Conservation (phyloP, 2,888 invertebrate species). For the Sinopyrophorus schimmeli region DNA sequence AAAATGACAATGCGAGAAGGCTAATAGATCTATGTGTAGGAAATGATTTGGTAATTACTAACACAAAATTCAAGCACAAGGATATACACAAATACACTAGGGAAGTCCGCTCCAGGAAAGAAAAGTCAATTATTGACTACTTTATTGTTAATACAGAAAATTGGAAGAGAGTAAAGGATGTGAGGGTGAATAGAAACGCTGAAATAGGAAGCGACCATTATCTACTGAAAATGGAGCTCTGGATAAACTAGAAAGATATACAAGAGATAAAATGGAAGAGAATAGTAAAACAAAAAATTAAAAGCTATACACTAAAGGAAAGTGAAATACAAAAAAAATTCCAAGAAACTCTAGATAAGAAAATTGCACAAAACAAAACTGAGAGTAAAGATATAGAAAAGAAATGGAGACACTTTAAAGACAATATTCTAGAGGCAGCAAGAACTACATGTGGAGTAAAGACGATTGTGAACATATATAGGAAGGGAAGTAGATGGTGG, state of each 20-base stretch:
- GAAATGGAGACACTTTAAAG: constrained; percentile 13
- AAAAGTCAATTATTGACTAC: constrained; percentile 13
- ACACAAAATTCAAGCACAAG: constrained; percentile 12
- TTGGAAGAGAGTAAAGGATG: constrained; percentile 11
- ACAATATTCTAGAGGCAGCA: constrained; percentile 15
- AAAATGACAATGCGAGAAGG: constrained; percentile 10
- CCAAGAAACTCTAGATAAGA: constrained; percentile 10
- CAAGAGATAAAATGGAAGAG: constrained; percentile 12
- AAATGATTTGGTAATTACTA: constrained; percentile 12
- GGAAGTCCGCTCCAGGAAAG: constrained; percentile 11
- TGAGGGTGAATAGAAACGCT: constrained; percentile 11
- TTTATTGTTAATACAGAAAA: constrained; percentile 13
- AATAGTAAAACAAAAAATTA: constrained; percentile 14
- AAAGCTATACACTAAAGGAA: constrained; percentile 10
- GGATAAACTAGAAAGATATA: constrained; percentile 8
- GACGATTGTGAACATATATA: constrained; percentile 5
- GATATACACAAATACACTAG: constrained; percentile 13
- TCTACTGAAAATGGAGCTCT: constrained; percentile 10
- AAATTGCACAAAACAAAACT: constrained; percentile 6
- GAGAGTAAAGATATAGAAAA: constrained; percentile 11
- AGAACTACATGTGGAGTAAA: constrained; percentile 9
- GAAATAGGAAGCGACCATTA: constrained; percentile 20
- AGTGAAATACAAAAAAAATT: constrained; percentile 1
- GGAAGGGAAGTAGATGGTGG: constrained; percentile 5
- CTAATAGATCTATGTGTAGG: constrained; percentile 10